These are phyloP conservation scores for Pseudochirops corinnae DNA, from an alignment of 2,797 vertebrate species.

Conservation along the genomic window DNA sequence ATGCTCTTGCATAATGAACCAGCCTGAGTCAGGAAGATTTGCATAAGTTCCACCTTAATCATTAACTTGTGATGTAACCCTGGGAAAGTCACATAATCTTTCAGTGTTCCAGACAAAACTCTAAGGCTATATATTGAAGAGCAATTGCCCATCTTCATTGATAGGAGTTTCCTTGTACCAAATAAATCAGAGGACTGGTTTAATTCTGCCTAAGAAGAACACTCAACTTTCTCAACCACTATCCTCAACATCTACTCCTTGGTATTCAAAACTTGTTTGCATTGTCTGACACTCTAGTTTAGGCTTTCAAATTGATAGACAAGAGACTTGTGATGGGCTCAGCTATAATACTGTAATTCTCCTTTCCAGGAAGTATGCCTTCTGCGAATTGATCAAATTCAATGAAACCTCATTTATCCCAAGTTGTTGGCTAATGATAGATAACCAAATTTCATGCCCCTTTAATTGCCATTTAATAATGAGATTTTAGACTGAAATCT, in stretches of 20 bases:
- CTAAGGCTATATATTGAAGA: background rate
- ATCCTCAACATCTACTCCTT: background rate
- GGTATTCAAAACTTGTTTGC: slow-evolving; percentile 32
- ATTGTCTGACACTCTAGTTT: slow-evolving; percentile 30
- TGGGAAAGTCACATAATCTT: background rate
- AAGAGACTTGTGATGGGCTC: slow-evolving; percentile 46
- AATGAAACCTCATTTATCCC: slow-evolving; percentile 43
- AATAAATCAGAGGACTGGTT: background rate
- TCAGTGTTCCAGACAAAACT: background rate
- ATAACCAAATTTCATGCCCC: background rate
- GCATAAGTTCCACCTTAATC: background rate
- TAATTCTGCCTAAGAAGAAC: background rate
- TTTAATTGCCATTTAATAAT: slow-evolving; percentile 22
- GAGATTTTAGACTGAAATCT: slow-evolving; percentile 27
- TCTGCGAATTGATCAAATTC: background rate
- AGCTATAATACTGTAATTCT: slow-evolving; percentile 23
- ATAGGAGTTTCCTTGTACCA: background rate
- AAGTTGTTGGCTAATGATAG: slow-evolving; percentile 24
- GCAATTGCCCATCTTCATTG: background rate
- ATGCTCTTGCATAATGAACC: background rate
- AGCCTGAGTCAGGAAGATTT: background rate
- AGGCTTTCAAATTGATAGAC: slow-evolving; percentile 40
- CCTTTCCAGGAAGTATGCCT: slow-evolving; percentile 38
- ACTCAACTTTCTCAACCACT: slow-evolving; percentile 1
- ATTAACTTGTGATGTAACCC: background rate